Percentiles rank a stretch among this genome's conserved stretches.
Evolutionary conservation across 1,140 invertebrate species (phyloP).

Genomic region (Drosophila quadrilineata): DNA sequence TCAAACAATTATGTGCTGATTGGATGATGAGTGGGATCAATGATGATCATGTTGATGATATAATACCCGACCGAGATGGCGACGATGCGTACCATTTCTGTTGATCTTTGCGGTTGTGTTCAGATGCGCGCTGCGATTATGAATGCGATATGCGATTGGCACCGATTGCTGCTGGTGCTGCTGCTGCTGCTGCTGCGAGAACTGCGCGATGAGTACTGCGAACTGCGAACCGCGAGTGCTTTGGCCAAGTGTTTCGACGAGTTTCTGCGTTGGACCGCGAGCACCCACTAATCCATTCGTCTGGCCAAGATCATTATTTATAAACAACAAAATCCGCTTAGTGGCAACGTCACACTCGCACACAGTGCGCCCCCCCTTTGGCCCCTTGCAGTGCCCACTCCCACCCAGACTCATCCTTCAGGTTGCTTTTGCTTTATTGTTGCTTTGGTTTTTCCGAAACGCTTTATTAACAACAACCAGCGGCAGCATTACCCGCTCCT

Average conservation of each 20-base stretch:
- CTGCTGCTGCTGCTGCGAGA: background rate
- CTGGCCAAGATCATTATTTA: slow-evolving; percentile 78
- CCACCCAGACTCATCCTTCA: slow-evolving; percentile 42
- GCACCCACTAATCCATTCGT: slow-evolving; percentile 72
- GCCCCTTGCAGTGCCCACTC: slow-evolving; percentile 3
- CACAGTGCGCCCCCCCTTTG: slow-evolving; percentile 30
- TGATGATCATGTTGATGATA: slow-evolving; percentile 17
- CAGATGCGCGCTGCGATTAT: slow-evolving; percentile 38
- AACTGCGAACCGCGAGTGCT: slow-evolving; percentile 13
- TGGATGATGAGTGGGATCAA: too few species aligned
- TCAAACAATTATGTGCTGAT: too few species aligned
- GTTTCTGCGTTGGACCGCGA: slow-evolving; percentile 67
- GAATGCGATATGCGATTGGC: slow-evolving; percentile 25
- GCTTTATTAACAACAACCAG: slow-evolving; percentile 58
- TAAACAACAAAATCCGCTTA: slow-evolving; percentile 73
- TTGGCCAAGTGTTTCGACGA: slow-evolving; percentile 15
- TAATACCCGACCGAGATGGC: slow-evolving; percentile 31
- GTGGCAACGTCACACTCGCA: slow-evolving; percentile 65
- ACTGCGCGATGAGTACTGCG: too few species aligned
- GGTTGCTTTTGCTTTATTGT: slow-evolving; percentile 68
- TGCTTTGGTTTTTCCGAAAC: slow-evolving; percentile 62
- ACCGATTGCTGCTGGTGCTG: background rate
- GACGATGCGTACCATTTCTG: slow-evolving; percentile 56
- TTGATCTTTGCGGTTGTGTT: slow-evolving; percentile 19
- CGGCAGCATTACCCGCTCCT: background rate